Evolutionary conservation across 2,888 invertebrate species (phyloP), one percentile per base, ranked within the genome.

Genomic region (Enchytraeus crypticus): DNA sequence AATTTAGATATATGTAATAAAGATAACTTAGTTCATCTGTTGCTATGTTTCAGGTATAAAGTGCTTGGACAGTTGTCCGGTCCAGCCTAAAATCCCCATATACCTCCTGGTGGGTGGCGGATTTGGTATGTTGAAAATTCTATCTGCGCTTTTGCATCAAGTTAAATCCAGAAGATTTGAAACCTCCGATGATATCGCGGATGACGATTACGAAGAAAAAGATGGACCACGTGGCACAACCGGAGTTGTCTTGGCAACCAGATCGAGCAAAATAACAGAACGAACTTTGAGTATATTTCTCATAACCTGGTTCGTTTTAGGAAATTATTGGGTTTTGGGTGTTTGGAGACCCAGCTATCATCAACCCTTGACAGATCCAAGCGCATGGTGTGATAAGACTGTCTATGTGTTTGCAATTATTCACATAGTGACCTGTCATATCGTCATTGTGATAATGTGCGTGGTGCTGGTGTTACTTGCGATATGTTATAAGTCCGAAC

Each of bases 81-180:
- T 84, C 51, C 87, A 88, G 77, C 86, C 87, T 0, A 83, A 86
- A 63, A 85, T 90, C 66, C 88, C 89, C 0, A 84, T 88, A 30
- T 90, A 89, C 80, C 87, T 89, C 85, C 84, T 89, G 61, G 88
- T 89, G n/a, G 89, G 89, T 0, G 90, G 89, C 0, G 84, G 85
- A 11, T 83, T 87, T 14, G 89, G 89, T 0, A 83, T 86, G 21
- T 81, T 86, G 1, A 86, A 88, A 65, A 65, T 77, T 26, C 57
- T 72, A 23, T 71, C 76, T 27, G 84, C 88, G 76, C 82, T 84
- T 60, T 85, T 87, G 84, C 81, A 83, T 11, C 87, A 87, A 79
- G 82, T 87, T 2, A 84, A 84, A 59, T 83, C 84, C 53, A 79
- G 86, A 3, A 83, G 82, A 30, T 80, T 79, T 70, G 69, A 71